Base-by-base conservation (phyloP, 2,888 invertebrate species). In the Acanthopleura granulata region DNA sequence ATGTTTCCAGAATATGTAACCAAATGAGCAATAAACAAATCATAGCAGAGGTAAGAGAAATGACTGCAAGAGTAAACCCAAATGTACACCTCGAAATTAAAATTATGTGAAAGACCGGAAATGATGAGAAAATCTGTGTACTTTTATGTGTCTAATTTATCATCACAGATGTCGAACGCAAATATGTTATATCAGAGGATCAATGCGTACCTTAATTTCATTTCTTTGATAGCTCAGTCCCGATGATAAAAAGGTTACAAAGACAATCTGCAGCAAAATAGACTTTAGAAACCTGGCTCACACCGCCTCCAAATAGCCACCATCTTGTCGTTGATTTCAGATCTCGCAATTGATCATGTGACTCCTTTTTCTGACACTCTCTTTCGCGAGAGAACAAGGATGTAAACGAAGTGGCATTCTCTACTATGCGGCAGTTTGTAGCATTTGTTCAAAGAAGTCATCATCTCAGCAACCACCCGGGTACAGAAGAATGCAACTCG, bases 281-380 rank as follows among this genome's bases (percentile, higher is more conserved):
- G 50, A 49, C 40, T 49, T n/a, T n/a, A 16, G 71, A 71, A 22
- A 71, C 71, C 25, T 72, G 25, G 27, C 50, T 50, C 50, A 51
- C 49, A 49, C 66, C 72, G 72, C 61, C 75, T 72, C 62, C 50
- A 40, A 76, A 78, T 77, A 76, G 77, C 80, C 80, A 78, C 78
- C 80, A 80, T 80, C 76, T 74, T 79, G 72, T 72, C 74, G 76
- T 77, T 77, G 73, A 78, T 27, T 12, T 57, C 72, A 57, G 69
- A 62, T 80, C 80, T 77, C 80, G 78, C 49, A 12, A 15, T 22
- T 15, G n/a, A 50, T 74, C 80, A 77, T 62, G 76, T 79, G 79
- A 73, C 62, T 40, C 72, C 72, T 72, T 66, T 66, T 66, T 71
- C 62, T 74, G 69, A 40, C 25, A 29, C 49, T 27, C 51, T 29